Evolutionary conservation across 2,888 invertebrate species (phyloP).

Genomic region (Nineta flava): DNA sequence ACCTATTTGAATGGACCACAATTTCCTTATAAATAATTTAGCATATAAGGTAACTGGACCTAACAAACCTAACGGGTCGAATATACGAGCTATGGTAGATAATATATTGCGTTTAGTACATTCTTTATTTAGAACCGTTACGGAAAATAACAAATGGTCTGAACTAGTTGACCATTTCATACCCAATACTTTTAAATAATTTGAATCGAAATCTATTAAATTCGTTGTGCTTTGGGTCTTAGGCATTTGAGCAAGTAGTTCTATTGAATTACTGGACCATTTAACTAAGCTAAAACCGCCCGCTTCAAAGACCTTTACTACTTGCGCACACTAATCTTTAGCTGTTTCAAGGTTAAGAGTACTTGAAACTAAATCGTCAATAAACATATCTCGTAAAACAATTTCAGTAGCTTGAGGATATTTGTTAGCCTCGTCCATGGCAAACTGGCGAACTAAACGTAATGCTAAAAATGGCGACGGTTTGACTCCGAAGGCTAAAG

Average conservation of each 20-base stretch:
- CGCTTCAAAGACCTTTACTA: not conserved
- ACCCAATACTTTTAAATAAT: not conserved
- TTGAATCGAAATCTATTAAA: not conserved
- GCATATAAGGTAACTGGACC: no score
- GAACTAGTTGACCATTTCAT: not conserved
- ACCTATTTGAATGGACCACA: conserved; percentile 7
- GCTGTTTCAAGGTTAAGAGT: conserved; percentile 1
- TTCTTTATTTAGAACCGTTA: no score
- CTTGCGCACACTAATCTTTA: not conserved
- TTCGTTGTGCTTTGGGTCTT: not conserved
- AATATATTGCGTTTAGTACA: no score
- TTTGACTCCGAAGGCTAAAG: conserved; percentile 8
- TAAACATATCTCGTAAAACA: conserved; percentile 4
- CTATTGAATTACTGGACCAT: conserved; percentile 6
- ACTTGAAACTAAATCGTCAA: conserved; percentile 8
- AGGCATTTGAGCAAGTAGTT: conserved; percentile 1
- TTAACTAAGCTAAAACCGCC: conserved; percentile 7
- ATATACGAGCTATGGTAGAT: no score
- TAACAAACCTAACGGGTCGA: no score
- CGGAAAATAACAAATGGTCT: no score
- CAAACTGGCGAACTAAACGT: conserved; percentile 7
- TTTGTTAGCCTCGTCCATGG: conserved; percentile 2
- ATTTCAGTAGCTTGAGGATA: conserved; percentile 4
- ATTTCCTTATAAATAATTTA: conserved; percentile 8
- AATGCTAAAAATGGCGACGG: conserved; percentile 9